phyloP scores from a whole-genome alignment of 2,113 vertebrate species.

The Centrocercus urophasianus region DNA sequence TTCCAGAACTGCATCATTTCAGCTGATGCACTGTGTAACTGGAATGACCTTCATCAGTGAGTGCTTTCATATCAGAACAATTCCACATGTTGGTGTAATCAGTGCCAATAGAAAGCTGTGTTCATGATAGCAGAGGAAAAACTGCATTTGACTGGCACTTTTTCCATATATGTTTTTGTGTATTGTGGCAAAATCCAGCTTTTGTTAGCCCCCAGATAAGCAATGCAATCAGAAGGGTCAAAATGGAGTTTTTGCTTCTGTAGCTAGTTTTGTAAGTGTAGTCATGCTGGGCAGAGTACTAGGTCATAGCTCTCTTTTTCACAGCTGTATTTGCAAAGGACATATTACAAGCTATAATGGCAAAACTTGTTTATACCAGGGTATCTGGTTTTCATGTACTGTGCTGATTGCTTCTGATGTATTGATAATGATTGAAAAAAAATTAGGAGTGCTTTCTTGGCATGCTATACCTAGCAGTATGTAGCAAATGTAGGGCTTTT shows the following conservation, averaged over 20 bases:
- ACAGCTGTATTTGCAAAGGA: neutral
- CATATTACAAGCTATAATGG: neutral
- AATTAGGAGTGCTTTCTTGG: neutral
- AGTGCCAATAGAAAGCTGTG: neutral
- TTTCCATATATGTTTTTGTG: neutral
- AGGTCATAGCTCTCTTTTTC: neutral
- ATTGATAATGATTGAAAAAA: neutral
- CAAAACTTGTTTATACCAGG: neutral
- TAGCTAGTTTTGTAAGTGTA: neutral
- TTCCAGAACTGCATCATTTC: constrained; percentile 4
- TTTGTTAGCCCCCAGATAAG: neutral
- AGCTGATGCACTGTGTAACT: neutral
- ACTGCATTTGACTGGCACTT: neutral
- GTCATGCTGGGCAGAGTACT: neutral
- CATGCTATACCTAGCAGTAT: neutral
- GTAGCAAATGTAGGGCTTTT: neutral
- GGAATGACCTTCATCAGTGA: accelerated
- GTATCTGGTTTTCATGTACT: neutral
- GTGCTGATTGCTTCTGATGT: neutral
- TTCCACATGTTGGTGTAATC: neutral
- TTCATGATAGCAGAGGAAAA: neutral
- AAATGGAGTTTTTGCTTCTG: neutral
- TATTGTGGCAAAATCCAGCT: neutral
- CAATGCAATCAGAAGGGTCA: neutral
- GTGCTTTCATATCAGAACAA: neutral